These are phyloP conservation scores for Heteromurus nitidus DNA, from an alignment of 2,888 invertebrate genomes.

Conservation along the genomic window DNA sequence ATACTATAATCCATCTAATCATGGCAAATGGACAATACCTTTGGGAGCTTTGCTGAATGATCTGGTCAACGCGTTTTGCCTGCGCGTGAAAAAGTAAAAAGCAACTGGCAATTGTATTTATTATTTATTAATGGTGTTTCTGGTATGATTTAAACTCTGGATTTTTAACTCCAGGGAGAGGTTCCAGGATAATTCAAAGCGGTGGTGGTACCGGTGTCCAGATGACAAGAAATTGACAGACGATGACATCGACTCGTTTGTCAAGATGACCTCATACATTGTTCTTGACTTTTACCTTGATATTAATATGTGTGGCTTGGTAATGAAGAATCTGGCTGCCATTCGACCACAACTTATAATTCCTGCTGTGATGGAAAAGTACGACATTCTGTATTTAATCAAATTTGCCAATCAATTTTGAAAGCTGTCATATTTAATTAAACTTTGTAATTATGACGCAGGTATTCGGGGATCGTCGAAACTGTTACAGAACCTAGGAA, in stretches of 20 bases:
- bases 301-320: constrained; percentile 68
- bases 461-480: constrained; percentile 78
- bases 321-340: constrained; percentile 84
- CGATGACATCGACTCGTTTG: constrained; percentile 87
- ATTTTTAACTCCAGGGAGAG: constrained; percentile 79
- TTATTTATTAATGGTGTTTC: not conserved
- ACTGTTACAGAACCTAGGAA: constrained; percentile 93
- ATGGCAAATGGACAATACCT: constrained; percentile 85
- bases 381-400: no score
- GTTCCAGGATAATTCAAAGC: constrained; percentile 77
- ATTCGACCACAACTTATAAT: constrained; percentile 88
- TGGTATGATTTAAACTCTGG: no score
- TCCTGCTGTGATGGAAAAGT: constrained; percentile 87
- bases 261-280: constrained; percentile 76
- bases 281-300: constrained; percentile 73
- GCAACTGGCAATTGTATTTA: no score
- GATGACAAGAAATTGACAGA: constrained; percentile 84
- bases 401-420: no score
- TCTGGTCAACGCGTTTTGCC: constrained; percentile 82
- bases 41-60: constrained; percentile 83
- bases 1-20: constrained; percentile 92
- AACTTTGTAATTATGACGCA: no score
- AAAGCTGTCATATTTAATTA: no score
- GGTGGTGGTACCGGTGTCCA: constrained; percentile 84
- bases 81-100: constrained; percentile 78